Percentiles rank a stretch among this genome's conserved stretches.
Conservation (phyloP, 1,140 invertebrate species). For the Brachionus koreanus region DNA sequence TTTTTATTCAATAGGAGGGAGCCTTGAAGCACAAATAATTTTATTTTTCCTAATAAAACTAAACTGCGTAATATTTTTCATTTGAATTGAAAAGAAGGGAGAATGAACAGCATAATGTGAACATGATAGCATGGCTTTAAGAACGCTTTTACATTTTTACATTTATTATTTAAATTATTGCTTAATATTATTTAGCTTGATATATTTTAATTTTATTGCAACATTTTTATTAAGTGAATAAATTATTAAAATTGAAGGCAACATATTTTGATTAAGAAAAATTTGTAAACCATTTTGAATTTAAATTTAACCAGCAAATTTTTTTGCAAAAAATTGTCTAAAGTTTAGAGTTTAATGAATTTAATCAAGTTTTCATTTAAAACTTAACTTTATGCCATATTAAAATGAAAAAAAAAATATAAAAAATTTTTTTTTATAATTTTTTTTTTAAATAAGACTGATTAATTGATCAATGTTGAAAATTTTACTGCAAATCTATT, state of each 20-base stretch:
- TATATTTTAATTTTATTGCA: not conserved
- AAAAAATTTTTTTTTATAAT: too few relatives aligned
- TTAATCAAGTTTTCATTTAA: too few relatives aligned
- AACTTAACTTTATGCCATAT: too few relatives aligned
- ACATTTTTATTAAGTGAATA: slow-evolving; percentile 2
- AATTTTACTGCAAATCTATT: too few relatives aligned
- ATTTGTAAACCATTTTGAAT: not conserved
- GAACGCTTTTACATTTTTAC: slow-evolving; percentile 3
- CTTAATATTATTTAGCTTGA: not conserved
- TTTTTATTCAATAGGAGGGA: not conserved
- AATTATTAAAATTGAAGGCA: slow-evolving; percentile 33
- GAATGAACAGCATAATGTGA: not conserved
- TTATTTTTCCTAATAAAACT: not conserved
- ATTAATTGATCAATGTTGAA: too few relatives aligned
- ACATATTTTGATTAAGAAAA: not conserved
- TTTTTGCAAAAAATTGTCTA: not conserved
- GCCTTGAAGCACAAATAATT: not conserved
- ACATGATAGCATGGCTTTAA: not conserved
- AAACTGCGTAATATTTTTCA: slow-evolving; percentile 21
- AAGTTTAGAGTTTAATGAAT: not conserved
- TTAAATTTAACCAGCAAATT: not conserved
- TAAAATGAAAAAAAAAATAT: not conserved
- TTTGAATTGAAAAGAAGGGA: not conserved
- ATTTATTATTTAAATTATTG: not conserved
- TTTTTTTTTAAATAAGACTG: too few relatives aligned